phyloP scores from a whole-genome alignment of 2,888 invertebrate genomes.

The Xanthia togata region DNA sequence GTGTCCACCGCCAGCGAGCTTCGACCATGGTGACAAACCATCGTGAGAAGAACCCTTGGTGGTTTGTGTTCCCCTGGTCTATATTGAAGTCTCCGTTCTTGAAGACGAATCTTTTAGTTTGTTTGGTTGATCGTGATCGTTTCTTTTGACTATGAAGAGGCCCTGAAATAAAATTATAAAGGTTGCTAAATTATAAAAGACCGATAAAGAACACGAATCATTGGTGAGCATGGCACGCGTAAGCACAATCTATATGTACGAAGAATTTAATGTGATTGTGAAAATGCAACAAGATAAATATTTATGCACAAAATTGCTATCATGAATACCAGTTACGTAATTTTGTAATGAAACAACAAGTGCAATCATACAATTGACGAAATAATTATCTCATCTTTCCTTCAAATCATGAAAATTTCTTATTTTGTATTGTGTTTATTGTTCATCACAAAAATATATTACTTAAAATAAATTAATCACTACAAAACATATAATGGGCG shows the following conservation, averaged over 20 bases:
- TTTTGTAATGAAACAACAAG: slow-evolving; percentile 1
- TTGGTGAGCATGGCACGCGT: neutral
- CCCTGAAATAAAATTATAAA: slow-evolving; percentile 53
- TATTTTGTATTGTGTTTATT: neutral
- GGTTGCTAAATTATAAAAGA: neutral
- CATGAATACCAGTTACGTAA: neutral
- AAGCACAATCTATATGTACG: neutral
- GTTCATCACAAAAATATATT: neutral
- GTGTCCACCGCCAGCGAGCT: slow-evolving; percentile 97
- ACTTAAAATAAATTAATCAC: neutral
- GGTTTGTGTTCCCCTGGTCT: slow-evolving; percentile 91
- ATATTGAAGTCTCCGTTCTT: slow-evolving; percentile 98
- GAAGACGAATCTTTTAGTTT: slow-evolving; percentile 91
- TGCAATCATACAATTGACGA: no score
- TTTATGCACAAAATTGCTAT: slow-evolving; percentile 1
- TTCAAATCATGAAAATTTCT: neutral
- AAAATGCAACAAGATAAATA: slow-evolving; percentile 17
- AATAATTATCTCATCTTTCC: neutral
- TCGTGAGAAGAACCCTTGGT: slow-evolving; percentile 92
- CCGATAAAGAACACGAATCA: neutral
- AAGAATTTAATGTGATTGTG: neutral
- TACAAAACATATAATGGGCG: neutral
- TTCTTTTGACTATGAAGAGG: slow-evolving; percentile 62
- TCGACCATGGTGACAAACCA: slow-evolving; percentile 96
- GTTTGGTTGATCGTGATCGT: slow-evolving; percentile 46